Conservation (phyloP, 2,888 invertebrate species). For the Bhutanitis thaidina region DNA sequence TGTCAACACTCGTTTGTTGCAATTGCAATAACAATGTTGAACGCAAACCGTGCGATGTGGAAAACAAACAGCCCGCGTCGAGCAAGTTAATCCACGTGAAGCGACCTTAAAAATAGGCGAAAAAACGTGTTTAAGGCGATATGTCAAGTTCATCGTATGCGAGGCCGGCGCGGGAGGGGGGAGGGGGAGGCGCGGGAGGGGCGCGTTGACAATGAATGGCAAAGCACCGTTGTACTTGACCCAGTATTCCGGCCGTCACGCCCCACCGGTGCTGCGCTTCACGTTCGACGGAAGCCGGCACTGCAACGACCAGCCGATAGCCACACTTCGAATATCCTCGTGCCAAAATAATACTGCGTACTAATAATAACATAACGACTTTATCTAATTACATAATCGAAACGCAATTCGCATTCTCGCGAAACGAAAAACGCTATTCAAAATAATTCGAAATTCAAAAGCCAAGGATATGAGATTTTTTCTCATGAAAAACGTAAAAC, state of each 20-base stretch:
- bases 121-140: constrained; percentile 59
- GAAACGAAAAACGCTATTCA: neutral
- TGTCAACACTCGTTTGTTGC: constrained; percentile 69
- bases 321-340: neutral
- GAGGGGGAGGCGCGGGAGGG: constrained; percentile 52
- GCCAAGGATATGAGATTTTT: constrained; percentile 11
- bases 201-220: constrained; percentile 74
- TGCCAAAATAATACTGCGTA: too few species aligned
- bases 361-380: too few species aligned
- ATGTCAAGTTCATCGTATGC: constrained; percentile 73
- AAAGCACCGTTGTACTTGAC: constrained; percentile 79
- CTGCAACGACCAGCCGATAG: neutral
- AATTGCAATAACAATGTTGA: constrained; percentile 27
- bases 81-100: neutral
- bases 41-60: neutral
- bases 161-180: constrained; percentile 54
- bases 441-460: constrained; percentile 3
- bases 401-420: too few species aligned
- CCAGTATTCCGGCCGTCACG: constrained; percentile 68
- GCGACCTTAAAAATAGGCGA: constrained; percentile 47
- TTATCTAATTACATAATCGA: too few species aligned
- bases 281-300: constrained; percentile 16
- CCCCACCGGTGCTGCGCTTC: constrained; percentile 39
- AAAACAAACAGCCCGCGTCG: neutral
- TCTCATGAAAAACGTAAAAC: constrained; percentile 7